phyloP scores from a whole-genome alignment of 2,888 invertebrate species.

The Dione juno region DNA sequence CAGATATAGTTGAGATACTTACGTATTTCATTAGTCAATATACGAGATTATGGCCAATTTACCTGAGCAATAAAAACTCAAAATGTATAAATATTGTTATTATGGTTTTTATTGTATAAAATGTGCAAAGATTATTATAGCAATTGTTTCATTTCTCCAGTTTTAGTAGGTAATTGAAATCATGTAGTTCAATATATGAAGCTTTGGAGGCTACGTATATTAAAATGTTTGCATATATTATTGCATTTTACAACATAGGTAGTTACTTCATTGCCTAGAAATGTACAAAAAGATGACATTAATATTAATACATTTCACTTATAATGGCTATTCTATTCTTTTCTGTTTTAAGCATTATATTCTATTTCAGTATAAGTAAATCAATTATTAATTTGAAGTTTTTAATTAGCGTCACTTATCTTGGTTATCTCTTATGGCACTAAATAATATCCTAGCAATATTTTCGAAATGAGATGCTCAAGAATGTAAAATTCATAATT shows the following conservation, averaged over 20 bases:
- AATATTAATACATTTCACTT: neutral
- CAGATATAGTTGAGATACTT: neutral
- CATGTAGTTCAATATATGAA: constrained; percentile 15
- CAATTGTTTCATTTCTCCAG: constrained; percentile 2
- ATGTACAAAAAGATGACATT: neutral
- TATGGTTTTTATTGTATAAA: neutral
- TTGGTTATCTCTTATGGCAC: no score
- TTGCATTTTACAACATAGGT: neutral
- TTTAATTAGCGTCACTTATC: no score
- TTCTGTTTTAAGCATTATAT: no score
- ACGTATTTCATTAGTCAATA: no score
- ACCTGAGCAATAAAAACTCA: no score
- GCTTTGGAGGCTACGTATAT: constrained; percentile 2
- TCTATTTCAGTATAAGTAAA: no score
- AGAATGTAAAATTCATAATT: no score
- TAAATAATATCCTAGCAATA: no score
- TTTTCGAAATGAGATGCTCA: no score
- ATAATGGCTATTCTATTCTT: no score
- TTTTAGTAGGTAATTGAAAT: constrained; percentile 20
- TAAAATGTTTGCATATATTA: neutral
- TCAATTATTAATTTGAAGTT: no score
- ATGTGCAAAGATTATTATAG: neutral
- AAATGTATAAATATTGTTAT: neutral
- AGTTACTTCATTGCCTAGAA: neutral
- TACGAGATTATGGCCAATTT: no score